Evolutionary conservation across 2,113 vertebrate genomes (phyloP).

Genomic region (Balaenoptera acutorostrata): DNA sequence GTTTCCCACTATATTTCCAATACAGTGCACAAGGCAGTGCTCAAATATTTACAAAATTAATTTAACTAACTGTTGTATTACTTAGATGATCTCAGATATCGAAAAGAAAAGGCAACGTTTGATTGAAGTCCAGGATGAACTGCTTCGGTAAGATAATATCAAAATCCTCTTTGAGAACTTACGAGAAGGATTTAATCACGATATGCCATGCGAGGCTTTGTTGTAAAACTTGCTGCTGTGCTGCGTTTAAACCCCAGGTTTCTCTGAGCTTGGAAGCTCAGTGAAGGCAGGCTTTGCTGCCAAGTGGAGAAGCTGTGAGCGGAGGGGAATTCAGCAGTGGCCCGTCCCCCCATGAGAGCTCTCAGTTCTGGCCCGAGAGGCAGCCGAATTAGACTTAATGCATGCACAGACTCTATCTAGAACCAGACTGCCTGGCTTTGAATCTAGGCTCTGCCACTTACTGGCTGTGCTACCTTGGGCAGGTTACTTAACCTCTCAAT

Average conservation of each 20-base stretch:
- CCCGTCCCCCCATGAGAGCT: rapidly evolving
- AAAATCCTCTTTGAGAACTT: background rate
- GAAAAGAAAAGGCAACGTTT: slow-evolving; percentile 82
- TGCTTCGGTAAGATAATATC: slow-evolving; percentile 82
- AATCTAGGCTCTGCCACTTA: background rate
- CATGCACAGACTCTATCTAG: rapidly evolving
- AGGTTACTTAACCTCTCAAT: background rate
- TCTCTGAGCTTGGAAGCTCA: background rate
- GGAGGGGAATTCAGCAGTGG: background rate
- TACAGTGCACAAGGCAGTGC: background rate
- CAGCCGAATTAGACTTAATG: background rate
- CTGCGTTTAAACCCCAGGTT: background rate
- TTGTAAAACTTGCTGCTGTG: background rate
- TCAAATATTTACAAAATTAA: background rate
- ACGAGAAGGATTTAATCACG: rapidly evolving
- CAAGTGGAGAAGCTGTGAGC: background rate
- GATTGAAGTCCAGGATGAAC: slow-evolving; percentile 84
- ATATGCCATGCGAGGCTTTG: background rate
- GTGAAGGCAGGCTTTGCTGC: background rate
- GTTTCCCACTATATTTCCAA: background rate
- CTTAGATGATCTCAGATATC: slow-evolving; percentile 81
- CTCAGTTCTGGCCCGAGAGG: background rate
- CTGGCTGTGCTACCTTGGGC: background rate
- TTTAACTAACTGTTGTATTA: slow-evolving; percentile 9
- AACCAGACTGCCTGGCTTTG: background rate